These are phyloP conservation scores for Drosophila prolongata DNA, from an alignment of 2,888 invertebrate species.

Conservation along the genomic window DNA sequence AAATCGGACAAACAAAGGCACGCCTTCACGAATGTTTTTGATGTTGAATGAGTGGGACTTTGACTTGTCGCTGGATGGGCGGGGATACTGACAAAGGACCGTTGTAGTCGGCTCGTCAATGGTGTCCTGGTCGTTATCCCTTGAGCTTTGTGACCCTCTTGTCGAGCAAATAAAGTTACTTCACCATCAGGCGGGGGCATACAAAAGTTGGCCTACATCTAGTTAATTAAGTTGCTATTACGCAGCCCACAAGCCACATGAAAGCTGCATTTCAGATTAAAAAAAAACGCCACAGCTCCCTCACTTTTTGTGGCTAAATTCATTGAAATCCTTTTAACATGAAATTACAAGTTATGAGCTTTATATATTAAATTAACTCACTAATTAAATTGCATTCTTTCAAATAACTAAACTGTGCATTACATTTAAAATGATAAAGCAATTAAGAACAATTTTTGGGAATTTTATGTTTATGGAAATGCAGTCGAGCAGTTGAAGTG, in stretches of 20 bases:
- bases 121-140: conserved; percentile 30
- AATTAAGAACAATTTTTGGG: neutral
- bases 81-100: neutral
- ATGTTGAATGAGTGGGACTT: conserved; percentile 39
- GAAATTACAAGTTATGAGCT: conserved; percentile 66
- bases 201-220: conserved; percentile 36
- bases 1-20: conserved; percentile 49
- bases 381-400: conserved; percentile 2
- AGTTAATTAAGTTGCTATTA: conserved; percentile 61
- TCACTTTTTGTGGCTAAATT: too few relatives aligned
- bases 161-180: conserved; percentile 41
- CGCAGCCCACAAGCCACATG: conserved; percentile 35
- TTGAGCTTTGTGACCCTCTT: conserved; percentile 17
- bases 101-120: conserved; percentile 18
- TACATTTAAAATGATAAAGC: neutral
- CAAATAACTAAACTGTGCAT: too few relatives aligned
- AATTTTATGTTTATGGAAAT: neutral
- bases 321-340: conserved; percentile 73
- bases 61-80: conserved; percentile 19
- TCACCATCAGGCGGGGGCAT: conserved; percentile 1
- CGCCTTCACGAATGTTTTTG: conserved; percentile 43
- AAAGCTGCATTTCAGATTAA: conserved; percentile 40
- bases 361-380: conserved; percentile 66
- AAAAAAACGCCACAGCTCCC: conserved; percentile 19
- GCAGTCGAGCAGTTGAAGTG: neutral